These are phyloP conservation scores for Carcina quercana DNA, from an alignment of 2,888 invertebrate genomes.

Conservation along the genomic window DNA sequence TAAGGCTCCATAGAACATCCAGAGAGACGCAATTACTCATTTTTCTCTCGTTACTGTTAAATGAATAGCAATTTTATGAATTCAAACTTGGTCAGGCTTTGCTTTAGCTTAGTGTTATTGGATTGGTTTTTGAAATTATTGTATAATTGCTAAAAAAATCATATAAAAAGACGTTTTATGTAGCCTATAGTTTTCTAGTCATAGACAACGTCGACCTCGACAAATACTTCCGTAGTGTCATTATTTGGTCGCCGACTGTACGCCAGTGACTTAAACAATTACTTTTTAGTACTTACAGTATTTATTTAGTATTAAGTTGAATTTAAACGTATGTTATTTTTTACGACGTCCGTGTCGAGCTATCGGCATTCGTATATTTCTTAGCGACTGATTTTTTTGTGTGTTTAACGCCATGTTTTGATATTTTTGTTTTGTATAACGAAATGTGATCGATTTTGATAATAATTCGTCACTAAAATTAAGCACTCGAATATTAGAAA, in stretches of 20 bases:
- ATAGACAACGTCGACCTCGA: too few species aligned
- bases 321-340: conserved; percentile 40
- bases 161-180: too few species aligned
- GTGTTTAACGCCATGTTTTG: neutral
- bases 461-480: neutral
- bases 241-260: conserved; percentile 1
- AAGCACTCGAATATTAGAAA: too few species aligned
- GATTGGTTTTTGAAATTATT: too few species aligned
- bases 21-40: too few species aligned
- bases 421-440: neutral
- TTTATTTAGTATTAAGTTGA: conserved; percentile 64
- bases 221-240: neutral
- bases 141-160: too few species aligned
- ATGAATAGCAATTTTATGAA: too few species aligned
- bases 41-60: too few species aligned
- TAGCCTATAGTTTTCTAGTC: too few species aligned
- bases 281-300: conserved; percentile 66
- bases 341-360: conserved; percentile 20
- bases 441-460: neutral
- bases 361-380: conserved; percentile 23
- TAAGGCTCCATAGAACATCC: too few species aligned
- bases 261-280: conserved; percentile 5
- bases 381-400: conserved; percentile 46
- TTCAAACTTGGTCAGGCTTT: too few species aligned
- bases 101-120: too few species aligned